A percentile compares a stretch with the other conserved stretches of the same genome.
These are phyloP conservation scores for Sciaenops ocellatus DNA, from an alignment of 2,797 vertebrate genomes.

Conservation along the genomic window DNA sequence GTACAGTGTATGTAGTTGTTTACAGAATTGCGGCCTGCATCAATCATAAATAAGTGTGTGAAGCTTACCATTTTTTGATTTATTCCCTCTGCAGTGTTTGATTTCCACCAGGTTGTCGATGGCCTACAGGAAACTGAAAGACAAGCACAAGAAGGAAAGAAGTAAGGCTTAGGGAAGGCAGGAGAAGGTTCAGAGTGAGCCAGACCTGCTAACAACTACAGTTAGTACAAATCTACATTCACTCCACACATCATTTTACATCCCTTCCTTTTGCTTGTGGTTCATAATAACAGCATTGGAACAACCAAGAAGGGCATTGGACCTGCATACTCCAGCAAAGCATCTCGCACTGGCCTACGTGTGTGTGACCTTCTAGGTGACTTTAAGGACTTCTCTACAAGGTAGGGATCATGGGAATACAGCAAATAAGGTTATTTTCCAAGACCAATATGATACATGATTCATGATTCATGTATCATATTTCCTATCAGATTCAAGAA, in stretches of 20 bases:
- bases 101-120: conserved; percentile 98
- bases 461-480: background rate
- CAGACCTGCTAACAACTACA: background rate
- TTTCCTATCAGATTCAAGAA: conserved; percentile 91
- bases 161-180: conserved; percentile 81
- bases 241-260: conserved; percentile 12
- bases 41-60: background rate
- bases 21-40: no score
- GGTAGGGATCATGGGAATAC: conserved; percentile 76
- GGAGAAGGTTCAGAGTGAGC: background rate
- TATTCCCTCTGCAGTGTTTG: conserved; percentile 89
- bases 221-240: background rate
- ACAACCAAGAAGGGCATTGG: conserved; percentile 99
- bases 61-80: background rate
- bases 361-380: conserved; percentile 97
- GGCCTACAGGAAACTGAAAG: conserved; percentile 96
- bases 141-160: conserved; percentile 97
- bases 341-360: conserved; percentile 94
- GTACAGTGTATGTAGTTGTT: conserved; percentile 39
- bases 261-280: conserved; percentile 1
- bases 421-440: background rate
- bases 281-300: conserved; percentile 89
- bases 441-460: background rate
- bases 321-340: conserved; percentile 97
- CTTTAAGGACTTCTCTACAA: conserved; percentile 94